Evolutionary conservation across 53 echinoderm and acorn worm species (phyloP).

Genomic region (Crossaster papposus): DNA sequence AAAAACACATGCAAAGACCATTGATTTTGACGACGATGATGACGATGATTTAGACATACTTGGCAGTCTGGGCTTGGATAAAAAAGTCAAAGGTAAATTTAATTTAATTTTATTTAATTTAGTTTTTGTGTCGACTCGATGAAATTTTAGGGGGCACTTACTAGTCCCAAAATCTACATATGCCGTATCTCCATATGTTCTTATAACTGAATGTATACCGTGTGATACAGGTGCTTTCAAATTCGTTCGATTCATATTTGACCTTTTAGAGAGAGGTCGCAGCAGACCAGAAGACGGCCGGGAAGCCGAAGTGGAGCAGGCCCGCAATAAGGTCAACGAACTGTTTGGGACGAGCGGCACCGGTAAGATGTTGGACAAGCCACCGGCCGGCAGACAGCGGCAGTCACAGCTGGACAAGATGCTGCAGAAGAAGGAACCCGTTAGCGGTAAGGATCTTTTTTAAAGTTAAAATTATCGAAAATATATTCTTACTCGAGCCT

Average conservation of each 20-base stretch:
- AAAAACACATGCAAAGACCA: constrained; percentile 65
- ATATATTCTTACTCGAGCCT: no score
- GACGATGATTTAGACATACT: constrained; percentile 77
- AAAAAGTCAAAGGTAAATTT: constrained; percentile 28
- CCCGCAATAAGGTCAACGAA: constrained; percentile 88
- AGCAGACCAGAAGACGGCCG: constrained; percentile 51
- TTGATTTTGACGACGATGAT: constrained; percentile 85
- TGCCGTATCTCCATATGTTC: no score
- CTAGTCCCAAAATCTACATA: no score
- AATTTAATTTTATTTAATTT: not conserved
- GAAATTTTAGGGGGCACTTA: no score
- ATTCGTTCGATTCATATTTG: not conserved
- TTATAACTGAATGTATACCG: no score
- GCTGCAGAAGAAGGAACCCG: constrained; percentile 76
- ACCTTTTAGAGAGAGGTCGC: constrained; percentile 37
- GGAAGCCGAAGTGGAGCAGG: constrained; percentile 77
- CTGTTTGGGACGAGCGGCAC: constrained; percentile 78
- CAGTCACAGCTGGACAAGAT: constrained; percentile 91
- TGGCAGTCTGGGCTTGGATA: constrained; percentile 74
- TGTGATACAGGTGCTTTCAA: no score
- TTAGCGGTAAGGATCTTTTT: not conserved
- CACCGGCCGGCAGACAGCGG: constrained; percentile 75
- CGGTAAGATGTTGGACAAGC: constrained; percentile 75
- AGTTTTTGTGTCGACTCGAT: no score
- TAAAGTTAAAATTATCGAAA: no score